Conservation (phyloP, 2,113 vertebrate species). For the Pollimyrus isidori region DNA sequence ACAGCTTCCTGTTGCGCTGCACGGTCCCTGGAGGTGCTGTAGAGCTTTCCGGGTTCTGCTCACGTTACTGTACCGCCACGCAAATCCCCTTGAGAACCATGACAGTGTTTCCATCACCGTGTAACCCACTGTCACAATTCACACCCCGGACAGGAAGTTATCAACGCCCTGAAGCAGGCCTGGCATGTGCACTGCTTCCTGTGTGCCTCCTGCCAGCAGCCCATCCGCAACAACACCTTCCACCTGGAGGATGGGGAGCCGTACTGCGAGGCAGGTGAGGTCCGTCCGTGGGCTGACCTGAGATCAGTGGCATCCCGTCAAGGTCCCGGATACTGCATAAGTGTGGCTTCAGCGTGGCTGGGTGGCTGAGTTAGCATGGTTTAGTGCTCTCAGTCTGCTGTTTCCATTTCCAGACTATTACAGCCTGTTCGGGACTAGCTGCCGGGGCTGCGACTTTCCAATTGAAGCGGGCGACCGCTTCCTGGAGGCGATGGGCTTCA, state of each 20-base stretch:
- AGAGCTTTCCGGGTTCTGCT: too few species aligned
- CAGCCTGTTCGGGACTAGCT: conserved; percentile 70
- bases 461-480: conserved; percentile 77
- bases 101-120: not conserved
- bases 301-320: not conserved
- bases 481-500: conserved; percentile 69
- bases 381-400: not conserved
- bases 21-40: not conserved
- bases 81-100: not conserved
- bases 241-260: conserved; percentile 77
- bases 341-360: not conserved
- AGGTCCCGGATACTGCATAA: not conserved
- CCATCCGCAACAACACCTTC: conserved; percentile 73
- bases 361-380: not conserved
- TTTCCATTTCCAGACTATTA: conserved; percentile 65
- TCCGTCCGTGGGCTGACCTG: not conserved
- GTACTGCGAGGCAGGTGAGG: conserved; percentile 72
- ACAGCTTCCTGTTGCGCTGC: not conserved
- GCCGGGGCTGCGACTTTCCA: conserved; percentile 73
- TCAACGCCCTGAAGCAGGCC: conserved; percentile 76
- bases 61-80: too few species aligned
- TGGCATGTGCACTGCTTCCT: conserved; percentile 77
- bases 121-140: not conserved
- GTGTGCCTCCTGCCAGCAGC: conserved; percentile 72
- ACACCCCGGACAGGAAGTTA: conserved; percentile 65